A percentile compares a stretch with the other conserved stretches of the same genome.
Conservation (phyloP, 2,888 invertebrate genomes). For the Didymodactylos carnosus region DNA sequence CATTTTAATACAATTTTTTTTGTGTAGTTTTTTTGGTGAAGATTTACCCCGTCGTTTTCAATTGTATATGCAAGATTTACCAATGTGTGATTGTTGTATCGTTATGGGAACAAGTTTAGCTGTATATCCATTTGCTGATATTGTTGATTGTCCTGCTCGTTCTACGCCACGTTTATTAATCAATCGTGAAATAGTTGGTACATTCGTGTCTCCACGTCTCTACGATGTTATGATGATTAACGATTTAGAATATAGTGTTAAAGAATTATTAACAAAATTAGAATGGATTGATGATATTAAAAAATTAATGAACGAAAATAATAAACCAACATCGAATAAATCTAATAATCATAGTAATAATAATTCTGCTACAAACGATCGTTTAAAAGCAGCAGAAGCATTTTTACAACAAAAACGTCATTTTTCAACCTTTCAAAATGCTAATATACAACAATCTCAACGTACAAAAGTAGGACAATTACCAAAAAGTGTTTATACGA, state of each 20-base stretch:
- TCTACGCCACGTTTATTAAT: constrained; percentile 32
- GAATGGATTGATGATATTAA: not conserved
- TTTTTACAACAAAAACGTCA: not conserved
- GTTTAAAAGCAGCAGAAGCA: not conserved
- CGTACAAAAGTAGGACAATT: too few species aligned
- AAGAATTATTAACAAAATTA: constrained; percentile 1
- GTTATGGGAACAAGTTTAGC: constrained; percentile 36
- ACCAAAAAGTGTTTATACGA: not conserved
- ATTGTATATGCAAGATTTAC: constrained; percentile 27
- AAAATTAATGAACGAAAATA: not conserved
- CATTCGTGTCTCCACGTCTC: constrained; percentile 20
- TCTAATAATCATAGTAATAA: too few species aligned
- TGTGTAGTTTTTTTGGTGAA: constrained; percentile 33
- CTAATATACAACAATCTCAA: not conserved
- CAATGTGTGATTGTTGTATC: constrained; percentile 29
- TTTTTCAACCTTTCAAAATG: not conserved
- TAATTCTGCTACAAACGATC: not conserved
- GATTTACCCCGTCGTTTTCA: constrained; percentile 31
- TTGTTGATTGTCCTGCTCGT: constrained; percentile 27
- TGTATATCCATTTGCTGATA: constrained; percentile 36
- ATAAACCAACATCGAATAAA: not conserved
- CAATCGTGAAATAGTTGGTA: constrained; percentile 33
- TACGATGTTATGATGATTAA: constrained; percentile 2
- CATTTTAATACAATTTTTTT: too few species aligned
- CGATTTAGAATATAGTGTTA: not conserved